These are phyloP conservation scores for Zoanthus sansibaricus DNA, from an alignment of 92 coral and sea anemone species.

Conservation along the genomic window DNA sequence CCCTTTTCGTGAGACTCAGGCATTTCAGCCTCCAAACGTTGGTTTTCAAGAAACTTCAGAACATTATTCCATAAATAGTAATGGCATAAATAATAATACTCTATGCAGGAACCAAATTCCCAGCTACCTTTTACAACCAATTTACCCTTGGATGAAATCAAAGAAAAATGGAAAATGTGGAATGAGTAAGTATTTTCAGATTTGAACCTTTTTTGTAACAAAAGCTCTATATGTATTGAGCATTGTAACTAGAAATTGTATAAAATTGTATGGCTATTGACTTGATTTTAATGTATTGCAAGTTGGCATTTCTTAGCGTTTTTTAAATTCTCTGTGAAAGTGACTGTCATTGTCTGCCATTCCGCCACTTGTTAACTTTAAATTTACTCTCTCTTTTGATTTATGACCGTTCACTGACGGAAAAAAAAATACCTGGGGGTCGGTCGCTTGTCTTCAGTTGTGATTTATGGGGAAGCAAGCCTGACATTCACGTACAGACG, in stretches of 20 bases:
- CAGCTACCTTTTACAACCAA: slow-evolving; percentile 83
- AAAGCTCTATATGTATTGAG: slow-evolving; percentile 35
- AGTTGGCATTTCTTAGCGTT: neutral
- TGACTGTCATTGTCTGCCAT: neutral
- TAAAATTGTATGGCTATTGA: slow-evolving; percentile 1
- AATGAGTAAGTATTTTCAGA: slow-evolving; percentile 59
- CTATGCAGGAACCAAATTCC: slow-evolving; percentile 64
- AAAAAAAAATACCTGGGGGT: slow-evolving; percentile 48
- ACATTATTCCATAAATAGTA: slow-evolving; percentile 7
- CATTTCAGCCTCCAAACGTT: slow-evolving; percentile 35
- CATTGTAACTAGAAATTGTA: slow-evolving; percentile 32
- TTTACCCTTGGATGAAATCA: slow-evolving; percentile 98
- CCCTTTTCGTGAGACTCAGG: slow-evolving; percentile 51
- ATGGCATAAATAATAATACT: neutral
- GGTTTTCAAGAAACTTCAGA: slow-evolving; percentile 16
- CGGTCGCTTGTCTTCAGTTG: slow-evolving; percentile 28
- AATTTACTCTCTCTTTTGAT: slow-evolving; percentile 1
- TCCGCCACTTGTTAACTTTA: neutral
- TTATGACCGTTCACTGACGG: slow-evolving; percentile 32
- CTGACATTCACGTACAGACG: slow-evolving; percentile 4
- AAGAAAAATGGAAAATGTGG: slow-evolving; percentile 84
- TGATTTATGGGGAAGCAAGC: slow-evolving; percentile 42
- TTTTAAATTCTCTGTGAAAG: neutral
- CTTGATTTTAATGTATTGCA: slow-evolving; percentile 8
- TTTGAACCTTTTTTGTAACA: slow-evolving; percentile 46